phyloP scores from a whole-genome alignment of 2,113 vertebrate species.

The Nipponia nippon region DNA sequence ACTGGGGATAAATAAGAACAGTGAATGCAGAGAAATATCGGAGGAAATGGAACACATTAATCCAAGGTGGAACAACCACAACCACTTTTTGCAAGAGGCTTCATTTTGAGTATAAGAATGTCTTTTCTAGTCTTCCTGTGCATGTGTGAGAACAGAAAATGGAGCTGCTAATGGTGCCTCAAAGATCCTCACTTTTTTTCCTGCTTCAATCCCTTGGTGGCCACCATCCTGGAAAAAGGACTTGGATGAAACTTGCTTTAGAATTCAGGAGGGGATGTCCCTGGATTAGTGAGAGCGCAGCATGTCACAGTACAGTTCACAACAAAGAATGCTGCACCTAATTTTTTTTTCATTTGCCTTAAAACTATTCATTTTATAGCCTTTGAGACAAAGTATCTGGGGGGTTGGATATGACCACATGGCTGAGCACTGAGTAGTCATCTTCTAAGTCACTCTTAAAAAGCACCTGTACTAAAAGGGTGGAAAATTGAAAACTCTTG shows the following conservation, averaged over 20 bases:
- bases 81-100: not conserved
- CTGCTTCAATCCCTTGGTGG: not conserved
- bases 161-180: slow-evolving; percentile 22
- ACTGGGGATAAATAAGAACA: not conserved
- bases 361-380: slow-evolving; percentile 14
- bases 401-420: slow-evolving; percentile 39
- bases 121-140: not conserved
- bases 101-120: not conserved
- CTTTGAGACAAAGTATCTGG: slow-evolving; percentile 14
- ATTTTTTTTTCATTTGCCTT: not conserved
- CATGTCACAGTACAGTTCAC: not conserved
- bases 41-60: slow-evolving; percentile 7
- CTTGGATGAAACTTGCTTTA: not conserved
- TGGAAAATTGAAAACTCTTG: slow-evolving; percentile 67
- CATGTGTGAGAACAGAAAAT: not conserved
- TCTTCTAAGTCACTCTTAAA: slow-evolving; percentile 34
- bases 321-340: not conserved
- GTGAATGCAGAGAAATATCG: not conserved
- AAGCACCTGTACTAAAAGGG: slow-evolving; percentile 59
- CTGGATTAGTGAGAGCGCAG: not conserved
- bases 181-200: not conserved
- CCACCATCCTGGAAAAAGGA: slow-evolving; percentile 2
- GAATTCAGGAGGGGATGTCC: slow-evolving; percentile 24
- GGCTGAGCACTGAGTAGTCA: slow-evolving; percentile 29
- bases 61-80: not conserved